A percentile compares a stretch with the other conserved stretches of the same genome.
phyloP scores from a whole-genome alignment of 2,797 vertebrate genomes.

The Arnoldichthys spilopterus region DNA sequence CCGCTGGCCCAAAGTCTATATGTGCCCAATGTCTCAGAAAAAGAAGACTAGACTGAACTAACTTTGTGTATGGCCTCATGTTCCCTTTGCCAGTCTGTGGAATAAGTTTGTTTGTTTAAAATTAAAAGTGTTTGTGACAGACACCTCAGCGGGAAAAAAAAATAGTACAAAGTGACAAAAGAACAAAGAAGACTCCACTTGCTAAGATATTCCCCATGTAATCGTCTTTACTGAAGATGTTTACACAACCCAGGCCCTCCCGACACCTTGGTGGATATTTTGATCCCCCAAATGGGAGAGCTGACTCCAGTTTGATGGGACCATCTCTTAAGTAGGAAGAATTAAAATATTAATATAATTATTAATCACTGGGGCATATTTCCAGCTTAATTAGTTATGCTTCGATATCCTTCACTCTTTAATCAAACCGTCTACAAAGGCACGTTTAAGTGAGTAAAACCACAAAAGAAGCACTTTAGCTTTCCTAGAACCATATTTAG shows the following conservation, averaged over 20 bases:
- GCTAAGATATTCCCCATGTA: background rate
- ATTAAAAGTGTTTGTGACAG: background rate
- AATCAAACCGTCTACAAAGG: too few relatives aligned
- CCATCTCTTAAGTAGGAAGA: background rate
- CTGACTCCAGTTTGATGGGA: background rate
- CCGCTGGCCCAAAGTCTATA: background rate
- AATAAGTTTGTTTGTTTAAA: background rate
- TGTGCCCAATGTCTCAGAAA: background rate
- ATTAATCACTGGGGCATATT: background rate
- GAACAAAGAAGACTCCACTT: background rate
- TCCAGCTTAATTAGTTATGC: background rate
- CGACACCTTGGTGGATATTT: background rate
- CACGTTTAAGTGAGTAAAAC: too few relatives aligned
- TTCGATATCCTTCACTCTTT: background rate
- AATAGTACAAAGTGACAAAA: background rate
- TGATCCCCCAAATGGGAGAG: background rate
- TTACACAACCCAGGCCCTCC: background rate
- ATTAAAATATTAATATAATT: background rate
- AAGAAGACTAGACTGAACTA: background rate
- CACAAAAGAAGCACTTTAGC: too few relatives aligned
- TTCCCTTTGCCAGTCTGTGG: background rate
- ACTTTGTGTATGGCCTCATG: background rate
- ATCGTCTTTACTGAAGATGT: background rate
- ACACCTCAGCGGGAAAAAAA: background rate
- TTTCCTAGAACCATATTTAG: too few relatives aligned